A percentile compares a stretch with the other conserved stretches of the same genome.
These are phyloP conservation scores for Rhaphigaster nebulosa DNA, from an alignment of 2,888 invertebrate genomes.

Conservation along the genomic window DNA sequence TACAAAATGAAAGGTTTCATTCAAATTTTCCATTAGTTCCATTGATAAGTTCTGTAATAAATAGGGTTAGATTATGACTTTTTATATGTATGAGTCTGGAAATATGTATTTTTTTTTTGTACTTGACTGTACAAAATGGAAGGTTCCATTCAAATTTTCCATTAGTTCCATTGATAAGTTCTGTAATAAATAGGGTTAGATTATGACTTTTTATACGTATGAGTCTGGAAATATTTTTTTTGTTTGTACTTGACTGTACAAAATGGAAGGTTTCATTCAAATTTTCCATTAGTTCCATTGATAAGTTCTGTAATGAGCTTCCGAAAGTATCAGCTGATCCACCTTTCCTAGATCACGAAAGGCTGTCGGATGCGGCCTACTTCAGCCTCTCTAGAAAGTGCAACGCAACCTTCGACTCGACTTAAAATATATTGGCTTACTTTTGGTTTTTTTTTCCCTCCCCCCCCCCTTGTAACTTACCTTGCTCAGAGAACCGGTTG, in stretches of 20 bases:
- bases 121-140: too few relatives aligned
- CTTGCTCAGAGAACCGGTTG: not conserved
- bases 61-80: too few relatives aligned
- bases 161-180: too few relatives aligned
- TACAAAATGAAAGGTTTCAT: too few relatives aligned
- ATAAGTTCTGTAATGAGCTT: not conserved
- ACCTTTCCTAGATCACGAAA: not conserved
- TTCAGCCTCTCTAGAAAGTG: not conserved
- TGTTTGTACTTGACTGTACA: not conserved
- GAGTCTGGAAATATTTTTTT: too few relatives aligned
- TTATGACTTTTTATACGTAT: too few relatives aligned
- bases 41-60: too few relatives aligned
- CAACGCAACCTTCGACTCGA: not conserved
- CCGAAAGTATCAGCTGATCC: not conserved
- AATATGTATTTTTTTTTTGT: too few relatives aligned
- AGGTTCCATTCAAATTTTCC: too few relatives aligned
- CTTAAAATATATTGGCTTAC: conserved; percentile 7
- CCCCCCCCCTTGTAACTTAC: not conserved
- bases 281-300: not conserved
- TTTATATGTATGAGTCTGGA: too few relatives aligned
- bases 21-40: too few relatives aligned
- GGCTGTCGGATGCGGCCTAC: not conserved
- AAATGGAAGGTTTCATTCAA: not conserved
- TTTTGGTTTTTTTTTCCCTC: not conserved
- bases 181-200: too few relatives aligned